Base-by-base conservation (phyloP, 2,797 vertebrate genomes). In the Rhadinocentrus ornatus region DNA sequence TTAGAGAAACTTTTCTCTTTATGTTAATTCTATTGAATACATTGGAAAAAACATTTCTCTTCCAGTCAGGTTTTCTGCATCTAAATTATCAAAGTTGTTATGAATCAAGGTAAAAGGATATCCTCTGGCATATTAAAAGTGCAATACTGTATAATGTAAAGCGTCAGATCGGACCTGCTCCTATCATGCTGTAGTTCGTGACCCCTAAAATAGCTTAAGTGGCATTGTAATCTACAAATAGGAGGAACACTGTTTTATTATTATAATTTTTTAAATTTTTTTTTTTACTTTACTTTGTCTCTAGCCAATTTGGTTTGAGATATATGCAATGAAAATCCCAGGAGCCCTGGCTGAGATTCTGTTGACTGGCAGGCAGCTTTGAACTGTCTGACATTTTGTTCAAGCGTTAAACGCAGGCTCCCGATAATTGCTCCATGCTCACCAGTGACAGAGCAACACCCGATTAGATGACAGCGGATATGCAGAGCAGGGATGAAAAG, bases 291-390 rank as follows among this genome's bases (percentile, higher is more conserved):
- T 34, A 70, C 68, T 86, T 81, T 88, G 83, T 85, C 75, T 89
- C 74, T 39, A 71, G 78, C 71, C 67, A 18, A 68, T 55, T 69
- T 65, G 58, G 71, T 80, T 80, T 50, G 65, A 20, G n/a, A 75
- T 74, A 71, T 67, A 60, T 76, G 71, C 78, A 58, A 34, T 78
- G 67, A 83, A 87, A 81, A 85, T 78, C 76, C 67, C 39, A 1
- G 69, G 73, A 82, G 83, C 80, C 80, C 66, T 64, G 34, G 69
- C 46, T 57, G 77, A 73, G 80, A 81, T 81, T 88, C 79, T 70
- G 66, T 73, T 89, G 86, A 92, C 70, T 88, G 89, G 87, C 91
- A 89, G 87, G 75, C 74, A 72, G 88, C 90, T 92, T 90, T 91
- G 84, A 89, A 88, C 81, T 26, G 66, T 67, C 81, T 89, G 90